These are phyloP conservation scores for Calycopis cecrops DNA, from an alignment of 1,140 invertebrate species.

Conservation along the genomic window DNA sequence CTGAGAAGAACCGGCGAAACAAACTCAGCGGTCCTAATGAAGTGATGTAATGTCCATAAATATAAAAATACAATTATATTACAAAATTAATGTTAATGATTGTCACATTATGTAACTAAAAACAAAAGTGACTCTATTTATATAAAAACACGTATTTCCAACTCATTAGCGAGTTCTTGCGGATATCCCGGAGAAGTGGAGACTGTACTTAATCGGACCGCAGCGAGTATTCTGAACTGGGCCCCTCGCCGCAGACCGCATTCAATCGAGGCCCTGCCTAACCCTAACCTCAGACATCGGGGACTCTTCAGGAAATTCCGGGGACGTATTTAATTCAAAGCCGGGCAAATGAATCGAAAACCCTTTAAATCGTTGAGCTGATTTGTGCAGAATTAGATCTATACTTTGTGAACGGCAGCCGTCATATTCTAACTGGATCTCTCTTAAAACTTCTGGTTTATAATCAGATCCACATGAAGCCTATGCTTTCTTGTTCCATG, in stretches of 20 bases:
- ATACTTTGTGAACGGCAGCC: background rate
- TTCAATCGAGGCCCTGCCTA: conserved; percentile 42
- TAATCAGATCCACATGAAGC: too few relatives aligned
- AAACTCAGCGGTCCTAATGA: too few relatives aligned
- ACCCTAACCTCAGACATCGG: conserved; percentile 41
- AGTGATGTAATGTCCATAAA: too few relatives aligned
- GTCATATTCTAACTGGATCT: too few relatives aligned
- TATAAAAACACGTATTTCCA: conserved; percentile 15
- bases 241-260: conserved; percentile 46
- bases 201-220: conserved; percentile 42
- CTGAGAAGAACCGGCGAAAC: too few relatives aligned
- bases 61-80: too few relatives aligned
- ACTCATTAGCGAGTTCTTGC: conserved; percentile 30
- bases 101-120: too few relatives aligned
- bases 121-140: background rate
- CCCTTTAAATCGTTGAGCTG: background rate
- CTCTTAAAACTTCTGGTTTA: too few relatives aligned
- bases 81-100: too few relatives aligned
- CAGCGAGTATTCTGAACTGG: conserved; percentile 38
- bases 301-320: conserved; percentile 40
- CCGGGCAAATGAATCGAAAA: background rate
- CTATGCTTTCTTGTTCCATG: too few relatives aligned
- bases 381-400: background rate
- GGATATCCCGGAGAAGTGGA: conserved; percentile 18
- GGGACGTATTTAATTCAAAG: conserved; percentile 44